Evolutionary conservation across 2,797 vertebrate genomes (phyloP), one percentile per base, ranked within the genome.

Genomic region (Microhierax caerulescens): DNA sequence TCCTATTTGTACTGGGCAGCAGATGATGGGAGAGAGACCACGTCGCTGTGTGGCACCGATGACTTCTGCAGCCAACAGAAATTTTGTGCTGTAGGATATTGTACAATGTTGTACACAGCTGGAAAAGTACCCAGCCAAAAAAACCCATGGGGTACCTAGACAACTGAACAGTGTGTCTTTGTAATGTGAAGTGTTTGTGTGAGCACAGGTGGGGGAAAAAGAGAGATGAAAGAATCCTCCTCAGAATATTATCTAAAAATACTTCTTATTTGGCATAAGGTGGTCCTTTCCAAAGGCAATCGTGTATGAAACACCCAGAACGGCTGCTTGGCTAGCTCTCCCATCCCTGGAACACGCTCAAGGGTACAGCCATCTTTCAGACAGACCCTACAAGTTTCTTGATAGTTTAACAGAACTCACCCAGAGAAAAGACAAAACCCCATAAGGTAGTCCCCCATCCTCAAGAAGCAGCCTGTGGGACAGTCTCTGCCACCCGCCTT

Each of bases 11-110:
- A 19, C 30, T 45, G 37, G 59, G 41, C 39, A 28, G 14, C 23
- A 50, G 36, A 21, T 7, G 17, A 22, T 32, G 83, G 37, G 30
- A 75, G 37, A 54, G 56, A 73, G 6, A 53, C 18, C 17, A 11
- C 13, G 7, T 7, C 0, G 0, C 36, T 56, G 11, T 48, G 32
- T 53, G 65, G 43, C 27, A 34, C 14, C 4, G 1, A 10, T 15
- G n/a, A 39, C 64, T 36, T 4, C 59, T 36, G 19, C 56, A 41
- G 61, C 28, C 36, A 43, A 43, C 25, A 61, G 41, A 20, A 81
- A 45, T 85, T 85, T 81, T 68, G 45, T 69, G 45, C 37, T 85
- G 70, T 34, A 63, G 24, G 27, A 53, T 69, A 74, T 36, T 80
- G 21, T 45, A 59, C n/a, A 34, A 28, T 63, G 23, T 27, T 53